Base-by-base conservation (phyloP, 2,113 vertebrate genomes). In the Triplophysa siluroides region DNA sequence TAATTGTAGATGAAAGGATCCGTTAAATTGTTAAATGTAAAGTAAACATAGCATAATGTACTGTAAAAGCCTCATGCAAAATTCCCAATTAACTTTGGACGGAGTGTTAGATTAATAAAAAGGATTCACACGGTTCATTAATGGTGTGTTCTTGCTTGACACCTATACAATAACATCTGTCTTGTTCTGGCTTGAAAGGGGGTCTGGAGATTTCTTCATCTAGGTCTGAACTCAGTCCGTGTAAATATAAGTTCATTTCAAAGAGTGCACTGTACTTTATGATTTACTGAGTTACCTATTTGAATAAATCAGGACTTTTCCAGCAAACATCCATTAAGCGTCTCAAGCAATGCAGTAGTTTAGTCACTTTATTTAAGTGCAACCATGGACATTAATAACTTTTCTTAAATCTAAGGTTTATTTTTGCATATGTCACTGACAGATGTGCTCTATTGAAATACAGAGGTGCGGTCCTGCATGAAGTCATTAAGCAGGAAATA, bases 401-500 rank as follows among this genome's bases (percentile, higher is more conserved):
- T 58, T 58, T 21, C n/a, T 58, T 1, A 58, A 58, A 21, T 56
- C 18, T 56, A 38, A 6, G 33, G 11, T 50, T 38, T 41, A n/a
- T 21, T 26, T 58, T 12, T 43, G 19, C 1, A 18, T 60, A 9
- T 21, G 54, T n/a, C 12, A 5, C 23, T 8, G 23, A 16, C 54
- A 61, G n/a, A 4, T 73, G 33, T 43, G 3, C 29, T 73, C 3
- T 47, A 23, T 12, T 19, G 23, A 29, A 45, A 75, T 5, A 21
- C 7, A 18, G n/a, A 41, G 73, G 73, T 75, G 73, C 45, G 73
- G 73, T 63, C 18, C 45, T 1, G 47, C 24, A 62, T 21, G 23
- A 75, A 74, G 71, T n/a, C 60, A 43, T 43, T 74, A 24, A 60
- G 2, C 2, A 47, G 45, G 58, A 63, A 24, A 50, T 18, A 2